Conservation (phyloP, 2,797 vertebrate genomes). For the Triplophysa bombifrons region DNA sequence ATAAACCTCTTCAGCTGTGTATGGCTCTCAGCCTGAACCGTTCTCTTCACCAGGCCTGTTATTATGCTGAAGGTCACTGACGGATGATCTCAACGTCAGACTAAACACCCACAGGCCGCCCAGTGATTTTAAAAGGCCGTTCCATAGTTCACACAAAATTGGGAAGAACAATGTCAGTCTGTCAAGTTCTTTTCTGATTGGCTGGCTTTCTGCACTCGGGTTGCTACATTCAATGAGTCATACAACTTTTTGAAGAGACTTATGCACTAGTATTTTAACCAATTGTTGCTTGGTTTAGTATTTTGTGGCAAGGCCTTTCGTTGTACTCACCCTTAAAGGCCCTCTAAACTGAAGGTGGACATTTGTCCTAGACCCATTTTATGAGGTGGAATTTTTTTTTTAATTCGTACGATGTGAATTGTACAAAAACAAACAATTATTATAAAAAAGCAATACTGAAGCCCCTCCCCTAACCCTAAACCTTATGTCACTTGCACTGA, state of each 20-base stretch:
- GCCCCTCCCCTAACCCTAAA: not conserved
- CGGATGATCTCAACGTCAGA: not conserved
- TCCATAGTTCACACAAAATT: too few relatives aligned
- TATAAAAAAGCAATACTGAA: too few relatives aligned
- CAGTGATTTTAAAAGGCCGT: not conserved
- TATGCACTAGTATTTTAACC: not conserved
- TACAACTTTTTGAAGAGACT: not conserved
- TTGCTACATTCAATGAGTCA: not conserved
- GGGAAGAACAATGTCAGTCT: not conserved
- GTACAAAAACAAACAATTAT: too few relatives aligned
- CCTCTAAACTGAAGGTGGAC: too few relatives aligned
- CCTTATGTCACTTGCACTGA: too few relatives aligned
- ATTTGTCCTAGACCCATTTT: too few relatives aligned
- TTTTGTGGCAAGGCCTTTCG: too few relatives aligned
- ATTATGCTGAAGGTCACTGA: not conserved
- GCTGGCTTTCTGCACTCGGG: not conserved
- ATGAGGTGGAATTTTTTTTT: too few relatives aligned
- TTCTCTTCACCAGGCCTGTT: not conserved
- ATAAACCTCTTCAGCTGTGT: not conserved
- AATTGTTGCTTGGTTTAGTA: too few relatives aligned
- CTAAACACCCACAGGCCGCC: not conserved
- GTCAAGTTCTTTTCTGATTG: not conserved
- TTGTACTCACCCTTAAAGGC: not conserved
- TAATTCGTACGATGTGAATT: too few relatives aligned
- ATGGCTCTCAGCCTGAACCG: not conserved